A percentile compares a stretch with the other conserved stretches of the same genome.
Conservation (phyloP, 2,113 vertebrate genomes). For the Equus przewalskii region DNA sequence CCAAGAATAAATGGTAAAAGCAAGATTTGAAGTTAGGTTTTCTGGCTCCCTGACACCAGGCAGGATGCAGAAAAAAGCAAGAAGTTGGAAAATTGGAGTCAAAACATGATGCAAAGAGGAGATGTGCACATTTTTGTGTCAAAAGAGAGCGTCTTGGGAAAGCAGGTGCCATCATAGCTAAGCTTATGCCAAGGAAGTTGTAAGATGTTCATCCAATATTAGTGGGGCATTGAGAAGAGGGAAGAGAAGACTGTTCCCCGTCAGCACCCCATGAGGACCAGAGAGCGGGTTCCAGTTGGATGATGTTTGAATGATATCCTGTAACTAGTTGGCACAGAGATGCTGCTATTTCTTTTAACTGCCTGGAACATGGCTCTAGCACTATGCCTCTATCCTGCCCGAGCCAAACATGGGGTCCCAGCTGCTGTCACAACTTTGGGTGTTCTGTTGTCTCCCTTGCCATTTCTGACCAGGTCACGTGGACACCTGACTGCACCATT, state of each 20-base stretch:
- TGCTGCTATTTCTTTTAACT: conserved; percentile 85
- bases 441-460: conserved; percentile 78
- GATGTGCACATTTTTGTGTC: neutral
- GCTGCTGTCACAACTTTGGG: conserved; percentile 77
- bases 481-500: conserved; percentile 77
- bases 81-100: neutral
- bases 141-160: neutral
- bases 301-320: conserved; percentile 72
- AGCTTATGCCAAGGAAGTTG: conserved; percentile 59
- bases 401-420: conserved; percentile 52
- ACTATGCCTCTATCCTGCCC: neutral
- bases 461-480: conserved; percentile 76
- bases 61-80: neutral
- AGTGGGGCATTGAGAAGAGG: conserved; percentile 71
- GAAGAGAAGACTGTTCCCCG: neutral
- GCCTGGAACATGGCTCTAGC: conserved; percentile 75
- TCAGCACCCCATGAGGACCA: conserved; percentile 43
- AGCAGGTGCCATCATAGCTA: neutral
- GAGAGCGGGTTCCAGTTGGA: conserved; percentile 49
- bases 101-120: neutral
- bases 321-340: conserved; percentile 86
- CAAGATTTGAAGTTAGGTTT: neutral
- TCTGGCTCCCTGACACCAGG: neutral
- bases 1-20: neutral
- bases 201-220: conserved; percentile 59